A percentile compares a stretch with the other conserved stretches of the same genome.
These are phyloP conservation scores for Leucophenga varia DNA, from an alignment of 1,140 invertebrate genomes.

Conservation along the genomic window DNA sequence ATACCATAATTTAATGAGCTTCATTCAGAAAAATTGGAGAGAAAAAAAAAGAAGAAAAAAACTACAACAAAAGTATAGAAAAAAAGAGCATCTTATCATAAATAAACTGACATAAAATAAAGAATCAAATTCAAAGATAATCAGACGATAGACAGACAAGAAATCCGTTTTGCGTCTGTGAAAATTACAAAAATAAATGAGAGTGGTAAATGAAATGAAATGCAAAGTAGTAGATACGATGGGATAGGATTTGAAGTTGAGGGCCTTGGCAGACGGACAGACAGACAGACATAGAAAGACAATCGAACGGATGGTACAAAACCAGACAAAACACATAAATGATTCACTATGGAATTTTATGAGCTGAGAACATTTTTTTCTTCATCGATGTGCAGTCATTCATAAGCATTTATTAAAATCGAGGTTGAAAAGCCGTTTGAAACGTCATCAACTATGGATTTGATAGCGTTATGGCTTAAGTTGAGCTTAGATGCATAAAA, in stretches of 20 bases:
- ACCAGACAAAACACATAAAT: slow-evolving; percentile 29
- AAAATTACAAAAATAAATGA: slow-evolving; percentile 47
- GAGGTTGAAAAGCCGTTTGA: no score
- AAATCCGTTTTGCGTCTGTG: slow-evolving; percentile 42
- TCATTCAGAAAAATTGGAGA: slow-evolving; percentile 22
- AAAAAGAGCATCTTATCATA: slow-evolving; percentile 54
- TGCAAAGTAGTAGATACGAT: slow-evolving; percentile 44
- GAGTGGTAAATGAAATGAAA: slow-evolving; percentile 34
- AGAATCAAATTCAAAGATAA: slow-evolving; percentile 49
- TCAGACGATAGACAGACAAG: slow-evolving; percentile 24
- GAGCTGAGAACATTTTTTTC: slow-evolving; percentile 49
- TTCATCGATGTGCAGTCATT: slow-evolving; percentile 17
- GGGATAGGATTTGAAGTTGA: no score
- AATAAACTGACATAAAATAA: slow-evolving; percentile 55
- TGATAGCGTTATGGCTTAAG: slow-evolving; percentile 4
- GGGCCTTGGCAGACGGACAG: slow-evolving; percentile 3
- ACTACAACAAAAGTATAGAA: slow-evolving; percentile 5
- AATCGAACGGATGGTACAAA: no score
- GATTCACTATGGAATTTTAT: slow-evolving; percentile 50
- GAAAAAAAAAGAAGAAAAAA: slow-evolving; percentile 13
- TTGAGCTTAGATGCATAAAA: no score
- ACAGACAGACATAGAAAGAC: slow-evolving; percentile 8
- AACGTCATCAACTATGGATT: not conserved
- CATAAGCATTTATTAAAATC: not conserved
- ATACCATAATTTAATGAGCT: slow-evolving; percentile 49